A percentile compares a stretch with the other conserved stretches of the same genome.
Evolutionary conservation across 1,140 invertebrate species (phyloP).

Genomic region (Trachymyrmex septentrionalis): DNA sequence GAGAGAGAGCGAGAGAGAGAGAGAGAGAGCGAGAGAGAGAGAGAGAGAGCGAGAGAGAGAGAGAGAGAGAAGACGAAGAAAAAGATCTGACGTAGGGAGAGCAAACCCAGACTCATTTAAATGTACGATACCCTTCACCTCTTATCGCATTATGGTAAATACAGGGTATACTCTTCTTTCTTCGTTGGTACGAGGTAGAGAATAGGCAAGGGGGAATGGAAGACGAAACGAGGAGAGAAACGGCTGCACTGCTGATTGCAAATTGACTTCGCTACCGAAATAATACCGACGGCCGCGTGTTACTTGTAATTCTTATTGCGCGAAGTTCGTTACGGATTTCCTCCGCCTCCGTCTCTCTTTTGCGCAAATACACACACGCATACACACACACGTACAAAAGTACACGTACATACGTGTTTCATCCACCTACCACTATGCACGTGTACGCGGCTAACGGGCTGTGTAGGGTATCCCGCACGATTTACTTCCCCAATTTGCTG

Average conservation of each 20-base stretch:
- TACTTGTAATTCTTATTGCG: constrained; percentile 78
- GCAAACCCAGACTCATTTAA: constrained; percentile 79
- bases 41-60: too few relatives aligned
- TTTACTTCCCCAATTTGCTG: constrained; percentile 62
- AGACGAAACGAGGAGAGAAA: constrained; percentile 64
- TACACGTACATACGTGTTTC: neutral
- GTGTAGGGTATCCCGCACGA: constrained; percentile 28
- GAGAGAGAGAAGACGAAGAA: constrained; percentile 9
- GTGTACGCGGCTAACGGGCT: constrained; percentile 32
- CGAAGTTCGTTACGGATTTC: constrained; percentile 76
- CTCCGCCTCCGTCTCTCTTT: constrained; percentile 63
- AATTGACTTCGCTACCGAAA: constrained; percentile 83
- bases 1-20: constrained; percentile 6
- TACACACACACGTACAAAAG: neutral
- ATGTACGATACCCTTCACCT: constrained; percentile 82
- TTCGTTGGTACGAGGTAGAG: constrained; percentile 63
- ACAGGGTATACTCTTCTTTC: constrained; percentile 76
- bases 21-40: neutral
- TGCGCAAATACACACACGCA: too few relatives aligned
- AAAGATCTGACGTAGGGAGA: constrained; percentile 32
- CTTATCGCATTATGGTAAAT: constrained; percentile 85
- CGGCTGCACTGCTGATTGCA: constrained; percentile 81
- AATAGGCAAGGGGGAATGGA: constrained; percentile 54
- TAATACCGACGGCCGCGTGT: constrained; percentile 74
- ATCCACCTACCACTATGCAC: constrained; percentile 39